phyloP scores from a whole-genome alignment of 1,140 invertebrate species.

The Lasaia peninsularis region DNA sequence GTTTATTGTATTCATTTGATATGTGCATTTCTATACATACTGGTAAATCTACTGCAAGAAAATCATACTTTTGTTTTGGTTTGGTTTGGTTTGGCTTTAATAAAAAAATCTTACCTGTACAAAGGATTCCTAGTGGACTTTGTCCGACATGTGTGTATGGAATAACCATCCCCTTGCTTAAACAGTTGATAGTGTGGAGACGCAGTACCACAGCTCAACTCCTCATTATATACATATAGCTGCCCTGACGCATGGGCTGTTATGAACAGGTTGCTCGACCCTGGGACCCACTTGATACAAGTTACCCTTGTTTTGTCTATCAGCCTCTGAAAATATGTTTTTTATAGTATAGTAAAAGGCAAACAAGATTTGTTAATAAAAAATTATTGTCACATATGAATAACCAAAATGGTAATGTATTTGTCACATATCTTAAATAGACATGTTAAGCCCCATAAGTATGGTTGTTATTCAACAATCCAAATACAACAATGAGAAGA shows the following conservation, averaged over 20 bases:
- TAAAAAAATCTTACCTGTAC: constrained; percentile 75
- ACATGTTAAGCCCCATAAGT: no score
- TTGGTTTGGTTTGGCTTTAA: no score
- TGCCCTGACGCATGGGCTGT: constrained; percentile 97
- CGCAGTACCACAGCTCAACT: constrained; percentile 90
- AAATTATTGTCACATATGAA: neutral
- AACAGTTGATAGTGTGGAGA: constrained; percentile 95
- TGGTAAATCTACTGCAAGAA: no score
- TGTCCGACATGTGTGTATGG: constrained; percentile 96
- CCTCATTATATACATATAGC: constrained; percentile 98
- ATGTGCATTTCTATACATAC: no score
- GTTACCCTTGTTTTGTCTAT: constrained; percentile 99
- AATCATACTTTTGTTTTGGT: no score
- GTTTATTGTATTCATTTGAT: no score
- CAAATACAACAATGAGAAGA: no score
- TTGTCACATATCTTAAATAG: no score
- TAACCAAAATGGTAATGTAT: neutral
- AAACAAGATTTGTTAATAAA: neutral
- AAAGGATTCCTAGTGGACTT: constrained; percentile 97
- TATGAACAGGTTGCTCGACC: constrained; percentile 94
- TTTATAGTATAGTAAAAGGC: neutral
- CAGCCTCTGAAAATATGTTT: constrained; percentile 84
- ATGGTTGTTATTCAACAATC: no score
- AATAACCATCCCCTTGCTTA: constrained; percentile 96
- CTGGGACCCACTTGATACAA: constrained; percentile 98